phyloP scores from a whole-genome alignment of 1,140 invertebrate species.

The Drosophila sproati region DNA sequence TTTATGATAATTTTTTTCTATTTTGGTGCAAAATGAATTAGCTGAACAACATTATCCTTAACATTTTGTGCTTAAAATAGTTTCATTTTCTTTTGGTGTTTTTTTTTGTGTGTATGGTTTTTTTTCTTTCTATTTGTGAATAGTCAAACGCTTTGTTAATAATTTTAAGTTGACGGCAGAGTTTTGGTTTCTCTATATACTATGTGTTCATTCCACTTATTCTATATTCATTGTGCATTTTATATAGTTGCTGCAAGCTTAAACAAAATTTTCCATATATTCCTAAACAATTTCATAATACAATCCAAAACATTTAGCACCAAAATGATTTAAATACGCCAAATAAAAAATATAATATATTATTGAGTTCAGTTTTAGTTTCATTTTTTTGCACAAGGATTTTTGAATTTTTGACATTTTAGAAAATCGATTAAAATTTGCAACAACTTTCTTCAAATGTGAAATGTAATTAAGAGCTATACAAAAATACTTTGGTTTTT shows the following conservation, averaged over 20 bases:
- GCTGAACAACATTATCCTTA: slow-evolving; percentile 46
- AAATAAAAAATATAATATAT: slow-evolving; percentile 39
- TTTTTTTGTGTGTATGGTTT: slow-evolving; percentile 25
- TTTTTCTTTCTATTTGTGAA: slow-evolving; percentile 19
- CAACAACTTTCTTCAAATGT: slow-evolving; percentile 57
- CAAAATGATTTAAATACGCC: slow-evolving; percentile 71
- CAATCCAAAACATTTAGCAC: slow-evolving; percentile 74
- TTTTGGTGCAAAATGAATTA: slow-evolving; percentile 64
- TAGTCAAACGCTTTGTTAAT: slow-evolving; percentile 41
- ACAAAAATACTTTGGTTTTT: slow-evolving; percentile 76
- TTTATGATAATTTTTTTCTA: slow-evolving; percentile 15
- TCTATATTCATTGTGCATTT: slow-evolving; percentile 27
- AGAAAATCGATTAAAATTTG: slow-evolving; percentile 66
- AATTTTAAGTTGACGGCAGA: slow-evolving; percentile 35
- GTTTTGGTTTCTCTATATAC: slow-evolving; percentile 42
- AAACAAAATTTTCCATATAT: slow-evolving; percentile 58
- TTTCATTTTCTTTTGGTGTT: slow-evolving; percentile 43
- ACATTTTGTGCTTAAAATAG: slow-evolving; percentile 54
- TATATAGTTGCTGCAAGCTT: slow-evolving; percentile 66
- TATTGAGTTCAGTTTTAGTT: slow-evolving; percentile 23
- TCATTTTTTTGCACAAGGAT: slow-evolving; percentile 54
- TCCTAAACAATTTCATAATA: slow-evolving; percentile 59
- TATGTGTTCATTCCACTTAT: slow-evolving; percentile 25
- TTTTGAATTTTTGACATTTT: slow-evolving; percentile 51
- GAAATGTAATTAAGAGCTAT: slow-evolving; percentile 41